phyloP scores from a whole-genome alignment of 1,140 invertebrate genomes.

The Macrostomum lignano region DNA sequence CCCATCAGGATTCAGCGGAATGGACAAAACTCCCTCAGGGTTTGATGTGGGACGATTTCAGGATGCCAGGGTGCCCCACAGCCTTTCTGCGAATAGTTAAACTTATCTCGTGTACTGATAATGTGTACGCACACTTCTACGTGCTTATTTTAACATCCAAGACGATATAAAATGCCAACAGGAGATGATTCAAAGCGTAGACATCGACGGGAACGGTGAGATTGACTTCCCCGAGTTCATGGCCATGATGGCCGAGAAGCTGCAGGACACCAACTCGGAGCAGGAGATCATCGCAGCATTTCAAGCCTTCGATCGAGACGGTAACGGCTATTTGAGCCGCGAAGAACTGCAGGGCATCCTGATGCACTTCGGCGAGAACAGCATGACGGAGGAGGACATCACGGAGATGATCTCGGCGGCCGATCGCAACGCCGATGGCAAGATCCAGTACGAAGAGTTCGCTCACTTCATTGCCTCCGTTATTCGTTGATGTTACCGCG shows the following conservation, averaged over 20 bases:
- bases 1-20: too few relatives aligned
- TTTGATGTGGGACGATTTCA: too few relatives aligned
- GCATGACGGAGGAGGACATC: background rate
- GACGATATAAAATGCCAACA: too few relatives aligned
- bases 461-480: too few relatives aligned
- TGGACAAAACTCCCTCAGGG: too few relatives aligned
- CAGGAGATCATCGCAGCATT: constrained; percentile 92
- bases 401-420: background rate
- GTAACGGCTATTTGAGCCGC: constrained; percentile 58
- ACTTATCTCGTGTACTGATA: too few relatives aligned
- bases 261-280: constrained; percentile 91
- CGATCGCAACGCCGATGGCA: background rate
- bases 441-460: constrained; percentile 1
- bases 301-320: constrained; percentile 85
- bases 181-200: constrained; percentile 65
- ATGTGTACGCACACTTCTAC: too few relatives aligned
- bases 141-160: too few relatives aligned
- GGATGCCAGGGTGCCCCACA: too few relatives aligned
- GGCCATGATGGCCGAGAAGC: constrained; percentile 94
- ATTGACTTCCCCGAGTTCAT: constrained; percentile 94
- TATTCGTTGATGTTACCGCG: too few relatives aligned
- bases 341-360: constrained; percentile 6
- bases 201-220: constrained; percentile 39
- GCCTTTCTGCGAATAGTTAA: too few relatives aligned
- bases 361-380: too few relatives aligned